A percentile compares a stretch with the other conserved stretches of the same genome.
These are phyloP conservation scores for Prinia subflava DNA, from an alignment of 2,113 vertebrate genomes.

Conservation along the genomic window DNA sequence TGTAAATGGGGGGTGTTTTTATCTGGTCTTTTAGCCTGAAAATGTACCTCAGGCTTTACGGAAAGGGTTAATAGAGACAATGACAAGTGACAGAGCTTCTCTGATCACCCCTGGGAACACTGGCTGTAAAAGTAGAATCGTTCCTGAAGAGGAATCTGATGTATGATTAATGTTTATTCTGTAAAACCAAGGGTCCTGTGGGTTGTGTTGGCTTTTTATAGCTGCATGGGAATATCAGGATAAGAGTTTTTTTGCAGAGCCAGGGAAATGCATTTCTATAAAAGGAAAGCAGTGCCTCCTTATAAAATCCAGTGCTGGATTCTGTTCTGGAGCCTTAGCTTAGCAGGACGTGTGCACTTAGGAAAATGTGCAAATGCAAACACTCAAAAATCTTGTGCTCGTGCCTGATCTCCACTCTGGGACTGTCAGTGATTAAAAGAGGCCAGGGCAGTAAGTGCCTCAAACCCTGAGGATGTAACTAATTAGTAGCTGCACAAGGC, in stretches of 20 bases:
- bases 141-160: conserved; percentile 50
- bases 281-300: conserved; percentile 64
- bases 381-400: background rate
- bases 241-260: conserved; percentile 47
- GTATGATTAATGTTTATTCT: conserved; percentile 63
- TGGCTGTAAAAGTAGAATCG: conserved; percentile 1
- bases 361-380: background rate
- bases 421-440: background rate
- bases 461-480: background rate
- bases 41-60: background rate
- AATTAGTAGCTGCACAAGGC: background rate
- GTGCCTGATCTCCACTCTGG: background rate
- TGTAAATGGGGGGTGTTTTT: background rate
- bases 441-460: background rate
- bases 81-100: background rate
- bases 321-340: conserved; percentile 44
- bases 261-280: conserved; percentile 70
- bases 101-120: background rate
- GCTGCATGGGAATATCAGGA: conserved; percentile 73
- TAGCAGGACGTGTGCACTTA: background rate
- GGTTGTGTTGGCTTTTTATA: conserved; percentile 76
- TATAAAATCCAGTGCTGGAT: conserved; percentile 32
- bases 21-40: background rate
- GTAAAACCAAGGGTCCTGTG: conserved; percentile 56
- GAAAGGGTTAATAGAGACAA: background rate